A percentile compares a stretch with the other conserved stretches of the same genome.
Conservation (phyloP, 2,113 vertebrate species). For the Lamprologus lemairii region DNA sequence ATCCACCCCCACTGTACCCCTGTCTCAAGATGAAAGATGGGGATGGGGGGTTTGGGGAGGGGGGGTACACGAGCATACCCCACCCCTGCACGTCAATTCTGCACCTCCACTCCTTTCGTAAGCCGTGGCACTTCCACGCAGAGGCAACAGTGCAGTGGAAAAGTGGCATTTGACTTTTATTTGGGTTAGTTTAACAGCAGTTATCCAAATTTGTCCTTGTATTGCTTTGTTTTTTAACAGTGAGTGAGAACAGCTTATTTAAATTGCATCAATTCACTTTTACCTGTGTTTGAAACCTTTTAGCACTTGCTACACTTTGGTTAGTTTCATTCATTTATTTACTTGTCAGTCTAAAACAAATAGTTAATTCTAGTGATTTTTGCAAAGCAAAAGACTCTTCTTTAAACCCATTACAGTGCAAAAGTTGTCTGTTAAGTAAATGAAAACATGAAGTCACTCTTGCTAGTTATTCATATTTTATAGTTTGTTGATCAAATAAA, state of each 20-base stretch:
- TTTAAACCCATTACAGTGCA: background rate
- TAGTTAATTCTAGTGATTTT: background rate
- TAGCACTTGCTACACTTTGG: background rate
- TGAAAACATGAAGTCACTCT: background rate
- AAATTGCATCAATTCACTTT: background rate
- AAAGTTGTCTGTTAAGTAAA: background rate
- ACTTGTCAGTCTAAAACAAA: background rate
- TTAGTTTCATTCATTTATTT: background rate
- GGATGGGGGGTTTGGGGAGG: background rate
- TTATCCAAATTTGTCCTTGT: background rate
- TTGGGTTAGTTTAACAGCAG: background rate
- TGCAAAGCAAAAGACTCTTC: background rate
- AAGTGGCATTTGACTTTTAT: background rate
- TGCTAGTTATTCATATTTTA: background rate
- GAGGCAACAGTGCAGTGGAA: background rate
- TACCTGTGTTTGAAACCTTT: background rate
- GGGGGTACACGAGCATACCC: background rate
- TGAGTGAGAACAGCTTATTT: background rate
- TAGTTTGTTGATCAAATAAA: background rate
- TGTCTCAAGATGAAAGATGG: conserved; percentile 84
- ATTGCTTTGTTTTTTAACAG: background rate
- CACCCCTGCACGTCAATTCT: background rate
- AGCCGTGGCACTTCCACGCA: background rate
- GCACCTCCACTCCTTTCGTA: background rate
- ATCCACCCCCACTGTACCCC: conserved; percentile 80